These are phyloP conservation scores for Charadrius vociferus DNA, from an alignment of 2,113 vertebrate genomes.

Conservation along the genomic window DNA sequence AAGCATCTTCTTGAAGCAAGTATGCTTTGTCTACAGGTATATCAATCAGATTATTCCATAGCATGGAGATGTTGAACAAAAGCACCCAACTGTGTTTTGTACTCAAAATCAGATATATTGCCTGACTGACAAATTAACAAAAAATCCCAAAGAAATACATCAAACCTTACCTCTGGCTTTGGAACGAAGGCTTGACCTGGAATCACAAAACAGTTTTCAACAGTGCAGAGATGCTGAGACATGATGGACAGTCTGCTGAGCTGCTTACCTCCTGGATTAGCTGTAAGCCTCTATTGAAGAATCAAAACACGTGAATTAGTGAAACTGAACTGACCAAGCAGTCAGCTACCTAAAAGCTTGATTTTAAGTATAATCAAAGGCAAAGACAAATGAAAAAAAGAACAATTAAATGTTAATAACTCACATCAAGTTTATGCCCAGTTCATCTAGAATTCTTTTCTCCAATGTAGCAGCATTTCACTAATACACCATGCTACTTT, in stretches of 20 bases:
- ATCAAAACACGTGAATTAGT: not conserved
- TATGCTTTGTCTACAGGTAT: not conserved
- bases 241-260: constrained; percentile 93
- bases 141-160: not conserved
- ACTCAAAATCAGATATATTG: not conserved
- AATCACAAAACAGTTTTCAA: constrained; percentile 86
- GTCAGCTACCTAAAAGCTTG: not conserved
- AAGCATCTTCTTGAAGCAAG: not conserved
- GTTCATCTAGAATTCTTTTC: not conserved
- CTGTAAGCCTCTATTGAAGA: constrained; percentile 83
- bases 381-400: not conserved
- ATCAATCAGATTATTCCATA: not conserved
- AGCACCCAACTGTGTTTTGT: not conserved
- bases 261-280: constrained; percentile 83
- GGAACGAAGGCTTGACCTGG: constrained; percentile 92
- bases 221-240: constrained; percentile 90
- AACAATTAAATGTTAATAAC: not conserved
- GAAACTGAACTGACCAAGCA: not conserved
- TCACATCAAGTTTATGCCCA: not conserved
- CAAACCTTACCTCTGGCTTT: constrained; percentile 86
- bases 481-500: not conserved
- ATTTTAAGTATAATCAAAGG: not conserved
- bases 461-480: not conserved
- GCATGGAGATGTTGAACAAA: not conserved
- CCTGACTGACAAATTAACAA: not conserved